Conservation (phyloP, 2,113 vertebrate species). For the Bambusicola thoracicus region DNA sequence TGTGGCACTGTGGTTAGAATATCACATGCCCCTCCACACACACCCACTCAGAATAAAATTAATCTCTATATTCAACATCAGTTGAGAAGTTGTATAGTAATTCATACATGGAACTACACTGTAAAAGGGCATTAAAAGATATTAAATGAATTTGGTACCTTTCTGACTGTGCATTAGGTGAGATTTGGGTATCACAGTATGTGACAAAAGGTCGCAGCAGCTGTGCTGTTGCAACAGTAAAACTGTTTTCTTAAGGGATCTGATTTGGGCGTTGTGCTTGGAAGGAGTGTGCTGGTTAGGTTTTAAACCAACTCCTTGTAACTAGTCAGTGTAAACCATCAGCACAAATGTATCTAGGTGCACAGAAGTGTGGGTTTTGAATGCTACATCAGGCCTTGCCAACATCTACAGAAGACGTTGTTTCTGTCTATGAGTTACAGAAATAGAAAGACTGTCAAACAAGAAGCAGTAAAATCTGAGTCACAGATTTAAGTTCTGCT, state of each 20-base stretch:
- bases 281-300: not conserved
- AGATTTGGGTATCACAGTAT: not conserved
- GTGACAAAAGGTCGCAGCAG: not conserved
- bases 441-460: not conserved
- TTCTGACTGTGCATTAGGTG: not conserved
- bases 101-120: not conserved
- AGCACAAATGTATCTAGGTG: not conserved
- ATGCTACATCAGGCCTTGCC: not conserved
- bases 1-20: not conserved
- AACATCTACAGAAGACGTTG: not conserved
- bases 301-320: not conserved
- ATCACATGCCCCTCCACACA: not conserved
- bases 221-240: not conserved
- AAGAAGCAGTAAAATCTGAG: not conserved
- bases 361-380: not conserved
- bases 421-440: not conserved
- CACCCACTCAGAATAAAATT: not conserved
- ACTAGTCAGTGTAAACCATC: not conserved
- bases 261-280: not conserved
- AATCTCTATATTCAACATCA: not conserved
- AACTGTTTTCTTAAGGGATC: not conserved
- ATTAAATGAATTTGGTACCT: not conserved
- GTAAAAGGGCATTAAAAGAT: not conserved
- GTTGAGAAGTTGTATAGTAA: not conserved
- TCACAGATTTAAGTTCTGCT: not conserved